Evolutionary conservation across 2,113 vertebrate species (phyloP).

Genomic region (Noturus placidus): DNA sequence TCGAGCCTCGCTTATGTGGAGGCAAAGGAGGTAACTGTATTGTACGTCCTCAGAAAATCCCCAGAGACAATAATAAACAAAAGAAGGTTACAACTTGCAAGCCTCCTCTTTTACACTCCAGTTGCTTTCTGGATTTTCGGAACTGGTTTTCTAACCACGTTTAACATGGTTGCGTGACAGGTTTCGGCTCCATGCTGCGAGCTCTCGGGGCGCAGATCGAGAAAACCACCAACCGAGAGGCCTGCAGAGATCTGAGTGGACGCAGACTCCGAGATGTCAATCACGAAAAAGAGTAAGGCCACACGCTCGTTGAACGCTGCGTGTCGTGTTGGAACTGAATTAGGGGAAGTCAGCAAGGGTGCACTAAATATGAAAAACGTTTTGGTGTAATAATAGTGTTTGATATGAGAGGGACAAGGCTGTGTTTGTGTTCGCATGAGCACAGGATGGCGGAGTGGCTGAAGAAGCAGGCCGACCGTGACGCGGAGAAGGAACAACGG

Average conservation of each 20-base stretch:
- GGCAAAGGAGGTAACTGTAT: slow-evolving; percentile 88
- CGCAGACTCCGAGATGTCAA: slow-evolving; percentile 93
- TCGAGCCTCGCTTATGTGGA: slow-evolving; percentile 85
- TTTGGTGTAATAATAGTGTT: not conserved
- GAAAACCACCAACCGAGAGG: slow-evolving; percentile 96
- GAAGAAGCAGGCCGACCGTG: slow-evolving; percentile 89
- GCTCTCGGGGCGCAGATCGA: slow-evolving; percentile 97
- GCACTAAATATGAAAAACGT: not conserved
- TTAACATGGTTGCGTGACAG: slow-evolving; percentile 61
- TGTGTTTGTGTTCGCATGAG: not conserved
- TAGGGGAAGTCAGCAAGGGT: not conserved
- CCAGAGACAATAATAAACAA: no score
- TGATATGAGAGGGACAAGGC: not conserved
- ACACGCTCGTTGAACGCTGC: no score
- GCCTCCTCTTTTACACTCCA: not conserved
- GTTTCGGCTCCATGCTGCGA: slow-evolving; percentile 96
- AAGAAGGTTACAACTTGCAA: no score
- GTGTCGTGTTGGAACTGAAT: not conserved
- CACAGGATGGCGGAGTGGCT: slow-evolving; percentile 95
- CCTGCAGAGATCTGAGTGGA: slow-evolving; percentile 93
- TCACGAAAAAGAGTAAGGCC: slow-evolving; percentile 91
- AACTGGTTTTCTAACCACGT: not conserved
- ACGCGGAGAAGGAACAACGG: slow-evolving; percentile 89
- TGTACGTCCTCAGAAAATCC: not conserved
- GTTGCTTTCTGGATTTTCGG: not conserved